Conservation (phyloP, 2,797 vertebrate species). For the Falco novaeseelandiae region DNA sequence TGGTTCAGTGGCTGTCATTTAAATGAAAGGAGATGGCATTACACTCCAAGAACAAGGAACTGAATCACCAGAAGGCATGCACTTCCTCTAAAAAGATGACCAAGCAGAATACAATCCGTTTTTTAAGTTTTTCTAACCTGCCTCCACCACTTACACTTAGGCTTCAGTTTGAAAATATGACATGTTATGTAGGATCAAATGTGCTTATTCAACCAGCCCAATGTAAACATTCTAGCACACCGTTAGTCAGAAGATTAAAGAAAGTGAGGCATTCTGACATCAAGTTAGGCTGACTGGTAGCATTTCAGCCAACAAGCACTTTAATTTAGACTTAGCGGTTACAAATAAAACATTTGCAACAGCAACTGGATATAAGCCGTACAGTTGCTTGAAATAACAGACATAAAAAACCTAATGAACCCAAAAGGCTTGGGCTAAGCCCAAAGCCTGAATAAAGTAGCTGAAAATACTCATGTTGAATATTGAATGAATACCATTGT, state of each 20-base stretch:
- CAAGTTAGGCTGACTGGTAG: neutral
- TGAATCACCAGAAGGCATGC: neutral
- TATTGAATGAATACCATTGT: neutral
- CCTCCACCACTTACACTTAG: neutral
- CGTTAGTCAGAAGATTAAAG: neutral
- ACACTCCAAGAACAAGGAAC: neutral
- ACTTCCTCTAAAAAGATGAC: neutral
- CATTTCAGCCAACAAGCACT: neutral
- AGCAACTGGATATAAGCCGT: neutral
- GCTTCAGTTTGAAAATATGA: neutral
- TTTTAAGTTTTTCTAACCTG: neutral
- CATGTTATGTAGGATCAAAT: neutral
- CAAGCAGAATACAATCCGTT: neutral
- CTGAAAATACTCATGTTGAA: neutral
- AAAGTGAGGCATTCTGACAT: neutral
- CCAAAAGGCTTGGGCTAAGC: neutral
- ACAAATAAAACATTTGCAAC: neutral
- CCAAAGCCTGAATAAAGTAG: neutral
- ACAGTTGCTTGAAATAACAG: neutral
- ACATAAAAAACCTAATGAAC: neutral
- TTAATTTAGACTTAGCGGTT: neutral
- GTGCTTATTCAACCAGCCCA: neutral
- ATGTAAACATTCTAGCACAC: neutral
- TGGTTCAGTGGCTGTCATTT: neutral
- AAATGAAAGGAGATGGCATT: neutral